Base-by-base conservation (phyloP, 2,113 vertebrate genomes). In the Hystrix cristata region DNA sequence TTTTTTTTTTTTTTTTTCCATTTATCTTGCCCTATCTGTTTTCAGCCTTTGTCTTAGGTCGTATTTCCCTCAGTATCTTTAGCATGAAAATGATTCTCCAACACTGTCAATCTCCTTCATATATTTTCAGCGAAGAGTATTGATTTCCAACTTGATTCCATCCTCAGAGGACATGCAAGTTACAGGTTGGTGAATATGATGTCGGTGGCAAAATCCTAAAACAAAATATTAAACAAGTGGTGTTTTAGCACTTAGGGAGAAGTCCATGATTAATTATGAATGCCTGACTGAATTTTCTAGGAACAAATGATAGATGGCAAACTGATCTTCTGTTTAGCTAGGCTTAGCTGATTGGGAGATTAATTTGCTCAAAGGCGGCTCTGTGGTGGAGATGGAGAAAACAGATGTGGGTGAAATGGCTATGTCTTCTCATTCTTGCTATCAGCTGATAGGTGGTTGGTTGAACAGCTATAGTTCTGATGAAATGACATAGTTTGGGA, bases 1-100 rank as follows among this genome's bases (percentile, higher is more conserved):
- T 80, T 71, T 81, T 82, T 15, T 46, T 87, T 55, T 90, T 80
- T 71, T 81, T 82, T 15, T 46, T 87, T 69, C 51, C 43, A 16
- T 48, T 74, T 93, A 88, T 89, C 60, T 87, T 91, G 64, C 23
- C 71, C 57, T 81, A 0, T 57, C 51, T 92, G 11, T 80, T 51
- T 65, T 95, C 64, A 59, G 2, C 53, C 16, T 95, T 96, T 92
- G 53, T 94, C 55, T 43, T 64, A 34, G 67, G 53, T 23, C 55
- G 27, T 81, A 23, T 91, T 85, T 85, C 0, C 19, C 67, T 91
- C 46, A 14, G 57, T 90, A 93, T 60, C 31, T 59, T 78, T 43
- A 90, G 64, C n/a, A 83, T 62, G 21, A 86, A 91, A 94, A 34
- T 46, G 55, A 79, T 51, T 87, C 71, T 88, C 23, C 83, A 86